These are phyloP conservation scores for Platorchestia sp. DNA, from an alignment of 1,140 invertebrate species.

Conservation along the genomic window DNA sequence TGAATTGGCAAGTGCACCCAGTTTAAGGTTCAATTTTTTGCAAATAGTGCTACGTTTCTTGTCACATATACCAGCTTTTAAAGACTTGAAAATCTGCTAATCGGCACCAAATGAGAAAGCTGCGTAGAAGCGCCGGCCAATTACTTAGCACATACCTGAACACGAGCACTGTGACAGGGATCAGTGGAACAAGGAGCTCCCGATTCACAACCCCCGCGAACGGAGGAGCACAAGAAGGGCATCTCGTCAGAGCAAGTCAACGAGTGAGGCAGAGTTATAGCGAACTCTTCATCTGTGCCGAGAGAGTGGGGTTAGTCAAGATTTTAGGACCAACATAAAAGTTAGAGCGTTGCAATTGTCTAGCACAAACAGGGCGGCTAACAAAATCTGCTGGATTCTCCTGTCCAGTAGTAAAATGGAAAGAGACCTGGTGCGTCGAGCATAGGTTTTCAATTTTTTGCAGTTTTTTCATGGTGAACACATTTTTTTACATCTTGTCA, in stretches of 20 bases:
- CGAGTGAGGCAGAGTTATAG: not conserved
- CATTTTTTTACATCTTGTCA: constrained; percentile 18
- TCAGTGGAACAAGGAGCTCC: too few species aligned
- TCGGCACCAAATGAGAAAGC: not conserved
- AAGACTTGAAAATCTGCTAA: not conserved
- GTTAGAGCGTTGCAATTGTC: not conserved
- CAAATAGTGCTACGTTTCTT: not conserved
- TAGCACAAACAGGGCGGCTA: not conserved
- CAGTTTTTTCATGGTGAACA: not conserved
- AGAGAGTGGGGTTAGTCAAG: not conserved
- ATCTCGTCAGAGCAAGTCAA: too few species aligned
- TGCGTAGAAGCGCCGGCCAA: not conserved
- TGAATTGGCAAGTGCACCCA: too few species aligned
- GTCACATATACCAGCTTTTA: not conserved
- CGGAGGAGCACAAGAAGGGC: too few species aligned
- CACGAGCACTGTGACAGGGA: too few species aligned
- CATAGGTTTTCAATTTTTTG: not conserved
- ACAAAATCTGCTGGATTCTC: constrained; percentile 37
- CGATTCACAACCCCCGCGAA: too few species aligned
- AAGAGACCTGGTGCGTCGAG: not conserved
- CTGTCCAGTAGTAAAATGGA: not conserved
- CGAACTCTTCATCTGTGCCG: not conserved
- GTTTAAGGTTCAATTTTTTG: not conserved
- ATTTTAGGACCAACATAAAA: constrained; percentile 8
- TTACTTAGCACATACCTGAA: too few species aligned